Base-by-base conservation (phyloP, 1,140 invertebrate genomes). In the Drosophila repleta region DNA sequence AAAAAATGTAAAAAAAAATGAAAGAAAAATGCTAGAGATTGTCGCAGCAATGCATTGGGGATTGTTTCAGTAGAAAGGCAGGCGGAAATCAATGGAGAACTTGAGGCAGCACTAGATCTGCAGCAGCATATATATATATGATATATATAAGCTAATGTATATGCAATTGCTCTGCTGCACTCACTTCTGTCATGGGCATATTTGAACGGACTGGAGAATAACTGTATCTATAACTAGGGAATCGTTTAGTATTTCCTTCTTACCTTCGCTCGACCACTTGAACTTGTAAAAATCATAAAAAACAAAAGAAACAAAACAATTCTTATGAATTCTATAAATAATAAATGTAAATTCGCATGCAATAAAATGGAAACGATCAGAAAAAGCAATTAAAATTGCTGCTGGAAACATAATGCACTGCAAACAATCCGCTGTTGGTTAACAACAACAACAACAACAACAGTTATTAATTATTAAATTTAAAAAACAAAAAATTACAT, bases 61-160 rank as follows among this genome's bases (percentile, higher is more conserved):
- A 4, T 39, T 37, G 63, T n/a, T 29, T 2, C 24, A 37, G 49
- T 48, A 43, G 72, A 70, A 75, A 55, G 65, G 45, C 74, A 79
- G 52, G 64, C 73, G 80, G 80, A 85, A 84, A 84, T 80, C 81
- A 84, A 76, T 84, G 76, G 73, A 76, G 74, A 57, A 43, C 15
- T 53, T 26, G 26, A 35, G 32, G 10, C 58, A 49, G 45, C 48
- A 58, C 39, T 65, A 29, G 17, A 39, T 32, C n/a, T 21, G 1
- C n/a, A 51, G 55, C 29, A 29, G 26, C 8, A 29, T 39, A 37
- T 2, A 10, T 15, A 8, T 51, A 18, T 20, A 43, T 2, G 10
- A 35, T 35, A 35, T 35, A 35, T 41, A 17, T 15, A 4, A n/a
- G 39, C 39, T 41, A 41, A 41, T 15, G 39, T 41, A 15, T 15